Percentiles rank a stretch among this genome's conserved stretches.
These are phyloP conservation scores for Phalanger gymnotis DNA, from an alignment of 2,797 vertebrate genomes.

Conservation along the genomic window DNA sequence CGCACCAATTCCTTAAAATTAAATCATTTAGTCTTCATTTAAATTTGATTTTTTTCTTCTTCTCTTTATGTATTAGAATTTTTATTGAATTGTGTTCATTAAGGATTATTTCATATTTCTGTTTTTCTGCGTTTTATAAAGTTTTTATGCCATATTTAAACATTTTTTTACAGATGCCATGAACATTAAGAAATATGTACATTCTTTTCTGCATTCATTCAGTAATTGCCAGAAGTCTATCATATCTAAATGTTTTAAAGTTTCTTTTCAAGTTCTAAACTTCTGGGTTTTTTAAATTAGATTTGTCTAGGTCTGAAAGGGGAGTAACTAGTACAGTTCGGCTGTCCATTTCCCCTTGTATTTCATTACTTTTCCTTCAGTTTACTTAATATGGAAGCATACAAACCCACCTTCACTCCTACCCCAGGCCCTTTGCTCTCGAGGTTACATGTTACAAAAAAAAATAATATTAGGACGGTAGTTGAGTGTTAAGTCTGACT, in stretches of 20 bases:
- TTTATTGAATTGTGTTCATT: neutral
- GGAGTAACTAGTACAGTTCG: neutral
- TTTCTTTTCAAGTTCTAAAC: neutral
- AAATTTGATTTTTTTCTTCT: neutral
- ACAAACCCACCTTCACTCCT: neutral
- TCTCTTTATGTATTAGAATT: neutral
- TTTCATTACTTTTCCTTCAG: neutral
- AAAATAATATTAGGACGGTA: neutral
- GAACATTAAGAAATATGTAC: neutral
- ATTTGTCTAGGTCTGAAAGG: neutral
- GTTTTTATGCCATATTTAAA: neutral
- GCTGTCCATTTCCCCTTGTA: neutral
- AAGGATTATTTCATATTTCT: neutral
- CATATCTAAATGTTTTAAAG: neutral
- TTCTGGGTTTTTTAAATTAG: neutral
- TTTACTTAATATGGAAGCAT: neutral
- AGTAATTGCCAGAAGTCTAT: neutral
- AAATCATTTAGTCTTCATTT: neutral
- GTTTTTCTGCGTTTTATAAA: neutral
- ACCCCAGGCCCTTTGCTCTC: neutral
- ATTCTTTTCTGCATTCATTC: neutral
- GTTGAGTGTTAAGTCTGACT: neutral
- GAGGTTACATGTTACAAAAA: neutral
- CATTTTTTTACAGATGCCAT: neutral
- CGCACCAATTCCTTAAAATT: neutral